Evolutionary conservation across 2,113 vertebrate genomes (phyloP).

Genomic region (Procavia capensis): DNA sequence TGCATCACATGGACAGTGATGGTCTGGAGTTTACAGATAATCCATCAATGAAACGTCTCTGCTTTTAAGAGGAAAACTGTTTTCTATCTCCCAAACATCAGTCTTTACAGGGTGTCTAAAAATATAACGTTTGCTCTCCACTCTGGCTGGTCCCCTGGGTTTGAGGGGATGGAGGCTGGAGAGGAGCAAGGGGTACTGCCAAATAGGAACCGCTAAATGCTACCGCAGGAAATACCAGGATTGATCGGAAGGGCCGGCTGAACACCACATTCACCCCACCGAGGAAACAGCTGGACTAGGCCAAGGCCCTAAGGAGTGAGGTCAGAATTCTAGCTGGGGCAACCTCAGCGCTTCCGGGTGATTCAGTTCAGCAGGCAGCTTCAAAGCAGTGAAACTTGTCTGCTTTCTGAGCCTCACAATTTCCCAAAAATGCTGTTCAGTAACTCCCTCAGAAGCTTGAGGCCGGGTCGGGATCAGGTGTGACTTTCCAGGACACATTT

Average conservation of each 20-base stretch:
- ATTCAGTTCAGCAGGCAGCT: neutral
- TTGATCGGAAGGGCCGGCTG: neutral
- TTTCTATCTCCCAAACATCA: neutral
- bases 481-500: neutral
- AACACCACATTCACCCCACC: neutral
- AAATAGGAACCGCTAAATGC: neutral
- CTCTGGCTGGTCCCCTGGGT: neutral
- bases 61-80: neutral
- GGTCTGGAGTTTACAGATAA: conserved; percentile 17
- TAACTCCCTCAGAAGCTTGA: neutral
- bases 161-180: neutral
- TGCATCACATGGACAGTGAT: neutral
- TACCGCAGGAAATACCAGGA: neutral
- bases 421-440: neutral
- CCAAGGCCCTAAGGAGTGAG: neutral
- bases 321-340: neutral
- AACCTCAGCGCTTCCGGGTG: rapidly evolving
- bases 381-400: neutral
- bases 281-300: neutral
- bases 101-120: neutral
- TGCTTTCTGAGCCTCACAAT: neutral
- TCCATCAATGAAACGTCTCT: neutral
- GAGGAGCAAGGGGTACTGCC: neutral
- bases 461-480: neutral
- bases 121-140: neutral